Evolutionary conservation across 2,797 vertebrate genomes (phyloP).

Genomic region (Echiichthys vipera): DNA sequence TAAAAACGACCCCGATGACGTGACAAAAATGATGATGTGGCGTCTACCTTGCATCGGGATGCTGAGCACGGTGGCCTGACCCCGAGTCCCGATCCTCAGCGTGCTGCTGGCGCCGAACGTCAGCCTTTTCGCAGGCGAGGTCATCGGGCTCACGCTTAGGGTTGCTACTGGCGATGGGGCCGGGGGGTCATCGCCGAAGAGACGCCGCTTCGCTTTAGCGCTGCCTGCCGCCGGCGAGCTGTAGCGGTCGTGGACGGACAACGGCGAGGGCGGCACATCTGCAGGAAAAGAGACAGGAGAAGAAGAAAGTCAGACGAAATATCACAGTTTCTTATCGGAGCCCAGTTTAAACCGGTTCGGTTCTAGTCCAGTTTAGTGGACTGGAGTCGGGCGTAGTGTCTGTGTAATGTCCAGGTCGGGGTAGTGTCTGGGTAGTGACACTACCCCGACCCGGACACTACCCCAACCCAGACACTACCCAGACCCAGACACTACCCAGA

Average conservation of each 20-base stretch:
- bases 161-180: not conserved
- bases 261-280: conserved; percentile 91
- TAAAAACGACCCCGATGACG: no score
- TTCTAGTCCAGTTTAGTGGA: no score
- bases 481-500: no score
- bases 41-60: conserved; percentile 88
- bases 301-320: fast-evolving
- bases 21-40: no score
- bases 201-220: conserved; percentile 94
- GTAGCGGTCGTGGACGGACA: conserved; percentile 94
- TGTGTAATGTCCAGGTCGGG: no score
- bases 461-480: no score
- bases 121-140: conserved; percentile 84
- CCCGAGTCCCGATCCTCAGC: conserved; percentile 80
- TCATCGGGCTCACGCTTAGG: conserved; percentile 50
- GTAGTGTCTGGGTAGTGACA: no score
- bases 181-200: conserved; percentile 91
- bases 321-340: no score
- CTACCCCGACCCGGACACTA: no score
- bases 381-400: no score
- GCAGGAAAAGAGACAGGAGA: no score
- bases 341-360: no score
- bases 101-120: conserved; percentile 80
- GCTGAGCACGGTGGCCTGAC: conserved; percentile 84
- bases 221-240: conserved; percentile 95